phyloP scores from a whole-genome alignment of 2,888 invertebrate species.

The Holacanthella duospinosa region DNA sequence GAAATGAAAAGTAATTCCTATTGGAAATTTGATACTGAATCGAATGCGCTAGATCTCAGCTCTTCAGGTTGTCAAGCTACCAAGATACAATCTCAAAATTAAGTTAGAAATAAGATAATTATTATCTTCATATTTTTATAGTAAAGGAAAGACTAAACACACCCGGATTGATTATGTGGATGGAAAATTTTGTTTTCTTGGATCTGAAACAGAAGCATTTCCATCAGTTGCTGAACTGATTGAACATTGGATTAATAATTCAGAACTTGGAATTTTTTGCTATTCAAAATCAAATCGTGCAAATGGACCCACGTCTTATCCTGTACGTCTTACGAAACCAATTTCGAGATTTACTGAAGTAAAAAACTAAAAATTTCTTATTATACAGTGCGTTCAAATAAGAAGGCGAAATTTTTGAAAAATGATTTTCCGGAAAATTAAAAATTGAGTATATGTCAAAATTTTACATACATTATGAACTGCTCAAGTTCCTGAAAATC shows the following conservation, averaged over 20 bases:
- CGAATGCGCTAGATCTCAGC: too few relatives aligned
- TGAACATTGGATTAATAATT: constrained; percentile 59
- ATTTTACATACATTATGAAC: too few relatives aligned
- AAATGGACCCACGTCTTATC: constrained; percentile 54
- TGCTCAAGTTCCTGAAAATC: too few relatives aligned
- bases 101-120: too few relatives aligned
- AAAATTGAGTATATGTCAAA: too few relatives aligned
- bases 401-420: too few relatives aligned
- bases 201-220: constrained; percentile 48
- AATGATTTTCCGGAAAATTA: too few relatives aligned
- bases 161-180: constrained; percentile 62
- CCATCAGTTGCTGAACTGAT: constrained; percentile 60
- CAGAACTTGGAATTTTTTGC: constrained; percentile 59
- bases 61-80: too few relatives aligned
- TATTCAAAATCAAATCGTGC: constrained; percentile 58
- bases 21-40: too few relatives aligned
- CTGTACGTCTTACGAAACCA: constrained; percentile 62
- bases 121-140: constrained; percentile 12
- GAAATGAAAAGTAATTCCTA: too few relatives aligned
- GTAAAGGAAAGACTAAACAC: constrained; percentile 56
- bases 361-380: background rate
- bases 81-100: too few relatives aligned
- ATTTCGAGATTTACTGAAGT: constrained; percentile 61
- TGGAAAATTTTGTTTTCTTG: constrained; percentile 50
- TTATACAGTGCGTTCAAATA: too few relatives aligned